Conservation (phyloP, 2,797 vertebrate genomes). For the Xenops minutus region DNA sequence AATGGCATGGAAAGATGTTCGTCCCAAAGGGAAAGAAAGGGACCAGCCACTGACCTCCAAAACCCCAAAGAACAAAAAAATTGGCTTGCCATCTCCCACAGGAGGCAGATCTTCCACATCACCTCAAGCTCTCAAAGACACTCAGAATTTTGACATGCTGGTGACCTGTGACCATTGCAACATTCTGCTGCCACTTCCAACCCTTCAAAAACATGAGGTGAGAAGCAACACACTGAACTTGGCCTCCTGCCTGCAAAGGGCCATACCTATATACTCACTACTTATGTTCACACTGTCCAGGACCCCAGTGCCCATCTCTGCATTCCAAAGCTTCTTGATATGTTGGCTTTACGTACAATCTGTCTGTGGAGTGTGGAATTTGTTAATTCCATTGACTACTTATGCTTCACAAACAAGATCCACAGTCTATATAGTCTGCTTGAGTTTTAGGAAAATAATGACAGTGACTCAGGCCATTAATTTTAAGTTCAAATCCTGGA, state of each 20-base stretch:
- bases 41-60: background rate
- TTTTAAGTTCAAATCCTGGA: background rate
- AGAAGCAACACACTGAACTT: background rate
- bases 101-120: background rate
- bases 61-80: background rate
- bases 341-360: background rate
- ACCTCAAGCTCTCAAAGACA: background rate
- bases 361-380: background rate
- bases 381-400: background rate
- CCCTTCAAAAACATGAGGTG: conserved; percentile 55
- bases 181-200: conserved; percentile 56
- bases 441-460: background rate
- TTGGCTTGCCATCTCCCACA: background rate
- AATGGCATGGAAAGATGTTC: background rate
- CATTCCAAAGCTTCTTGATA: background rate
- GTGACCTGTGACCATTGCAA: conserved; percentile 36
- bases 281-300: background rate
- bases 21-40: conserved; percentile 33
- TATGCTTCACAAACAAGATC: background rate
- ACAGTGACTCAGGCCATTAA: background rate
- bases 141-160: conserved; percentile 11
- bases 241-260: background rate
- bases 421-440: background rate
- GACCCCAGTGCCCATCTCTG: background rate
- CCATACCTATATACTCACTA: background rate